Evolutionary conservation across 2,888 invertebrate genomes (phyloP), one percentile per base, ranked within the genome.

Genomic region (Caenorhabditis angaria): DNA sequence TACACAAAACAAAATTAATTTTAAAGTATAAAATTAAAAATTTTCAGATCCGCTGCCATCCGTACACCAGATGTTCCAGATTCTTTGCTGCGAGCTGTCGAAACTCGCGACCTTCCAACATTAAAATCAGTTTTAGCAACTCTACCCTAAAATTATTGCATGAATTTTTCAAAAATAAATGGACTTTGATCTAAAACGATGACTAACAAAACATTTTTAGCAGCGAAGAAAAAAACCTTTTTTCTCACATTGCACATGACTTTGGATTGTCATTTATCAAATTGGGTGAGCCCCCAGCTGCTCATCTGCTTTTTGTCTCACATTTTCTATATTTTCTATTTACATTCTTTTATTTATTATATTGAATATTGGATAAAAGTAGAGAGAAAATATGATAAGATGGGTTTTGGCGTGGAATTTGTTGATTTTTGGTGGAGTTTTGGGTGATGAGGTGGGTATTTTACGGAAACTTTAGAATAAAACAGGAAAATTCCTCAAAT

Each of bases 21-120:
- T 41, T 22, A n/a, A 5, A 4, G 12, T 35, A 48, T 27, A 18
- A 41, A 53, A 4, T 20, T 41, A 28, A n/a, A 35, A 3, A 48
- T 64, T 76, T 57, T 53, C 76, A n/a, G 85, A 61, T 85, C 85
- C 3, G 81, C 84, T 4, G 70, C 83, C 0, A 81, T 85, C 25
- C 76, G 85, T 22, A 74, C 79, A 8, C 50, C 61, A 0, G 66
- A 67, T n/a, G 72, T 67, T 0, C 57, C 76, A 1, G 63, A 64
- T n/a, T 60, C 54, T 18, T 58, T 84, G 22, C 65, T 82, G 12
- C 56, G 63, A 12, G 82, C 82, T 18, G 65, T 84, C 10, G 83
- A 84, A 56, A 51, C 59, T 0, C 59, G 80, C 2, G 78, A 84
- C 61, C 27, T 84, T 3, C 60, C 54, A 0, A 78, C 64, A 5